These are phyloP conservation scores for Eremophila alpestris DNA, from an alignment of 2,797 vertebrate genomes.

Conservation along the genomic window DNA sequence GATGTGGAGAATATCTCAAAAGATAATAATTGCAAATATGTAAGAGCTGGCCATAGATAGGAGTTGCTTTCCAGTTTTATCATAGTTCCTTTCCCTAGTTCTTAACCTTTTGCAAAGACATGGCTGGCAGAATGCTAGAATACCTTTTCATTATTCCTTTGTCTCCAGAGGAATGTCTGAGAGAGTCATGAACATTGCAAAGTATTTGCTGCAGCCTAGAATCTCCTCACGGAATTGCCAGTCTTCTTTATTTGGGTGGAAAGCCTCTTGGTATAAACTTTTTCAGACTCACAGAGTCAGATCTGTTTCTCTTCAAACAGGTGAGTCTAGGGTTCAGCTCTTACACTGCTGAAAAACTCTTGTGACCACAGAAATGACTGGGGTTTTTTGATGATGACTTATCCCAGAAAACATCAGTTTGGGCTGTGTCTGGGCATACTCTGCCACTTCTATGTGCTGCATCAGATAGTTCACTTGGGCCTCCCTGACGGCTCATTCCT, in stretches of 20 bases:
- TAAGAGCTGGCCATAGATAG: neutral
- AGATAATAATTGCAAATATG: neutral
- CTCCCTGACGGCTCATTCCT: neutral
- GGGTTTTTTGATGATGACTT: fast-evolving
- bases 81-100: neutral
- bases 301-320: neutral
- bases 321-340: neutral
- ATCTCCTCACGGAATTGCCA: neutral
- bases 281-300: neutral
- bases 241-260: neutral
- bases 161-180: neutral
- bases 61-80: neutral
- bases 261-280: neutral
- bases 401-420: neutral
- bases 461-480: neutral
- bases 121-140: neutral
- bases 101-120: neutral
- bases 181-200: neutral
- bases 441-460: neutral
- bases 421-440: neutral
- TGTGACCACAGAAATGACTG: neutral
- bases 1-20: neutral
- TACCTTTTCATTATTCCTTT: neutral
- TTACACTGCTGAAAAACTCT: neutral
- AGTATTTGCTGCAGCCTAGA: neutral